A percentile compares a stretch with the other conserved stretches of the same genome.
Conservation (phyloP, 2,888 invertebrate species). For the Pollenia griseotomentosa region DNA sequence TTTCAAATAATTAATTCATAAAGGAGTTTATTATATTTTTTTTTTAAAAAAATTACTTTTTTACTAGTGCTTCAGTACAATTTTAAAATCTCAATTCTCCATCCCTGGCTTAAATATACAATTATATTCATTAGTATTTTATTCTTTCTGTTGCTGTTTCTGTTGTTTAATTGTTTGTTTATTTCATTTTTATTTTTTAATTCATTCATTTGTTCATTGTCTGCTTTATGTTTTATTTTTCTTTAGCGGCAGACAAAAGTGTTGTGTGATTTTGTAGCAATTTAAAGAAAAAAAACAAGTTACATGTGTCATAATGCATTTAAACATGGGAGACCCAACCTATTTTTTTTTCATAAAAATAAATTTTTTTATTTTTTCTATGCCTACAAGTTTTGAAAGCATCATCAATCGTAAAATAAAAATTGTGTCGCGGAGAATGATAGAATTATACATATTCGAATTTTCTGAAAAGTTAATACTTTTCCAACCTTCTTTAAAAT, state of each 20-base stretch:
- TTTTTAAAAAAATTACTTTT: too few relatives aligned
- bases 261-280: constrained; percentile 30
- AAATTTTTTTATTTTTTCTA: not conserved
- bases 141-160: constrained; percentile 12
- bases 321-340: constrained; percentile 52
- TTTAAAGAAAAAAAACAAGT: constrained; percentile 33
- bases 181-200: constrained; percentile 33
- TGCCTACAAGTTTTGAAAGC: not conserved
- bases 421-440: too few relatives aligned
- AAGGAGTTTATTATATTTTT: not conserved
- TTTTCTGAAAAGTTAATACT: too few relatives aligned
- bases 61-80: too few relatives aligned
- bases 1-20: not conserved
- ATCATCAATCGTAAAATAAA: too few relatives aligned
- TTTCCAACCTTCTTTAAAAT: too few relatives aligned
- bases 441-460: too few relatives aligned
- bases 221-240: constrained; percentile 30
- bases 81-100: too few relatives aligned
- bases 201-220: constrained; percentile 53
- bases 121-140: not conserved
- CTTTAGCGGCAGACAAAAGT: constrained; percentile 34
- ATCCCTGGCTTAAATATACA: not conserved
- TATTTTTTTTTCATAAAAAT: not conserved
- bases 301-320: constrained; percentile 62
- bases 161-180: constrained; percentile 17